Conservation (phyloP, 1,140 invertebrate species). For the Helicorthomorpha holstii region DNA sequence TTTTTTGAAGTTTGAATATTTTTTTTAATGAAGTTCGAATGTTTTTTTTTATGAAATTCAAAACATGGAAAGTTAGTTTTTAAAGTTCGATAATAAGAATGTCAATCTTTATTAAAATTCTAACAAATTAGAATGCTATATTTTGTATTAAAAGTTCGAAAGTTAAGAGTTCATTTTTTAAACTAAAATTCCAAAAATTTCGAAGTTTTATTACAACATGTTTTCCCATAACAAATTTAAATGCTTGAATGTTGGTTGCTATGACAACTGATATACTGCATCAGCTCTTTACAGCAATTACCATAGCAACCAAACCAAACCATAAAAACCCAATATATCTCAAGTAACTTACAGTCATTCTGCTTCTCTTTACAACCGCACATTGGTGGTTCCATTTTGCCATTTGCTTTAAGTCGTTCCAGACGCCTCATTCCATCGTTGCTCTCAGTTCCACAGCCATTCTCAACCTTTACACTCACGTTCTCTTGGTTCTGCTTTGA, state of each 20-base stretch:
- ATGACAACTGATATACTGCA: neutral
- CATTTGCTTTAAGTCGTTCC: constrained; percentile 45
- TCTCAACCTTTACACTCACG: no score
- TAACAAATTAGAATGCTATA: neutral
- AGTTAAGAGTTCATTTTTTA: neutral
- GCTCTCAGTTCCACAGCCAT: no score
- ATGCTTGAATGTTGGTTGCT: neutral
- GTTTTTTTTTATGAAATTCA: no score
- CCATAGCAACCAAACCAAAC: neutral
- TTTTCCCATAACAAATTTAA: neutral
- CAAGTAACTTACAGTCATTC: neutral
- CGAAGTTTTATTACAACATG: no score
- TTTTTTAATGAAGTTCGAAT: no score
- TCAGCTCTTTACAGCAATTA: neutral
- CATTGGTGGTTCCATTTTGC: constrained; percentile 58
- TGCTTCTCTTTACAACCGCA: constrained; percentile 41
- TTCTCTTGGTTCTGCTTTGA: no score
- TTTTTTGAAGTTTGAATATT: no score
- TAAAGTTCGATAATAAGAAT: neutral
- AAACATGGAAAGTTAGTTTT: neutral
- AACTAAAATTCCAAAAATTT: no score
- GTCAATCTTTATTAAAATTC: no score
- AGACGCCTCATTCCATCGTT: no score
- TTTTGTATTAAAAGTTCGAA: neutral
- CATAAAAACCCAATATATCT: neutral